A percentile compares a stretch with the other conserved stretches of the same genome.
Evolutionary conservation across 2,888 invertebrate species (phyloP).

Genomic region (Melanostoma mellinum): DNA sequence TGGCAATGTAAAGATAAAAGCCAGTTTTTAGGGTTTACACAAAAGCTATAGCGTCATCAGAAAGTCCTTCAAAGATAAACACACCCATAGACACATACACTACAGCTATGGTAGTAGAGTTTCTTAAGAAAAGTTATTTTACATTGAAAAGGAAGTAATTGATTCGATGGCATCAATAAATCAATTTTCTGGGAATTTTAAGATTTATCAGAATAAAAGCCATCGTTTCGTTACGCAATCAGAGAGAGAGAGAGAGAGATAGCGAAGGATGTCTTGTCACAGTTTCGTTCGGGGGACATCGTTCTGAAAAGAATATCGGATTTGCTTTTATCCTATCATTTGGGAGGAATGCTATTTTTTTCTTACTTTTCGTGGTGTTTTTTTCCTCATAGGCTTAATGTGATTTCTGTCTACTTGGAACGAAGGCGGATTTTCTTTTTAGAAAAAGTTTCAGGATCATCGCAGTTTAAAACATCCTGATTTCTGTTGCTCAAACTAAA

Average conservation of each 20-base stretch:
- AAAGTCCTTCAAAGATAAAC: conserved; percentile 50
- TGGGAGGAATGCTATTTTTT: not conserved
- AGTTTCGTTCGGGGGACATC: not conserved
- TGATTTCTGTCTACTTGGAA: conserved; percentile 40
- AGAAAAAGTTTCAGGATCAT: conserved; percentile 51
- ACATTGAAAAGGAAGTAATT: conserved; percentile 70
- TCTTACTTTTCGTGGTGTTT: not conserved
- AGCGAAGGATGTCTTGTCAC: not conserved
- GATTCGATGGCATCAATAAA: conserved; percentile 72
- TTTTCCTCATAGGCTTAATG: conserved; percentile 17
- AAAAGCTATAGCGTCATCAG: conserved; percentile 45
- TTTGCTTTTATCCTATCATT: conserved; percentile 43
- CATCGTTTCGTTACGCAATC: conserved; percentile 65
- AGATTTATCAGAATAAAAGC: conserved; percentile 69
- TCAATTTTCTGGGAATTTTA: conserved; percentile 71
- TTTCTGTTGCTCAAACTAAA: not conserved
- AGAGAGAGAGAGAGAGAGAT: conserved; percentile 14
- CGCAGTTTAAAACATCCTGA: conserved; percentile 49
- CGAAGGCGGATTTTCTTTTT: conserved; percentile 11
- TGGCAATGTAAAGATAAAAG: conserved; percentile 67
- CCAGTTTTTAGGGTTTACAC: conserved; percentile 29
- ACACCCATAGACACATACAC: conserved; percentile 20
- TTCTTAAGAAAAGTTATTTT: conserved; percentile 58
- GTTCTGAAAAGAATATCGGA: conserved; percentile 24
- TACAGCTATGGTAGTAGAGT: conserved; percentile 3